Evolutionary conservation across 2,888 invertebrate species (phyloP).

Genomic region (Mesorhabditis sp.): DNA sequence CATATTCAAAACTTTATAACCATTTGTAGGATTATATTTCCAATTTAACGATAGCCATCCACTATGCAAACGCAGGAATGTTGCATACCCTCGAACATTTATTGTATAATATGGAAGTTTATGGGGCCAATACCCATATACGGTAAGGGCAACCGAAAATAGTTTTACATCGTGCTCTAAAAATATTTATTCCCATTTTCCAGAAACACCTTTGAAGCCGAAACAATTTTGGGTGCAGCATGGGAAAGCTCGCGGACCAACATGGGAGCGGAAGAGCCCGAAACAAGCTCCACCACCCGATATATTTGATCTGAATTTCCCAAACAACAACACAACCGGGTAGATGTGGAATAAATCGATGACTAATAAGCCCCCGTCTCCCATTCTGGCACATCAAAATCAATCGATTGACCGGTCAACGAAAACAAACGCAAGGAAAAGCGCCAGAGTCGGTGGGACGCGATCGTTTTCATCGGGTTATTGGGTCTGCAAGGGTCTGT

Average conservation of each 20-base stretch:
- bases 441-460: too few relatives aligned
- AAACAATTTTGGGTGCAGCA: not conserved
- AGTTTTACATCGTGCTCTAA: not conserved
- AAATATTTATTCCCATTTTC: not conserved
- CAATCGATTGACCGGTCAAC: too few relatives aligned
- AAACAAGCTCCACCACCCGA: not conserved
- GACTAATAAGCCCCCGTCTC: too few relatives aligned
- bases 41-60: conserved; percentile 1
- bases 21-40: not conserved
- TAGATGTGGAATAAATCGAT: too few relatives aligned
- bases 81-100: not conserved
- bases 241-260: not conserved
- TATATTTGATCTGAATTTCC: not conserved
- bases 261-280: not conserved
- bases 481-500: too few relatives aligned
- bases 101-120: not conserved
- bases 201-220: not conserved
- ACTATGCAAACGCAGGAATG: conserved; percentile 4
- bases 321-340: not conserved
- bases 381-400: too few relatives aligned
- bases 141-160: not conserved
- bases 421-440: too few relatives aligned
- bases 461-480: too few relatives aligned
- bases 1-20: too few relatives aligned
- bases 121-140: not conserved